These are phyloP conservation scores for Himalopsyche phryganea DNA, from an alignment of 1,140 invertebrate species.

Conservation along the genomic window DNA sequence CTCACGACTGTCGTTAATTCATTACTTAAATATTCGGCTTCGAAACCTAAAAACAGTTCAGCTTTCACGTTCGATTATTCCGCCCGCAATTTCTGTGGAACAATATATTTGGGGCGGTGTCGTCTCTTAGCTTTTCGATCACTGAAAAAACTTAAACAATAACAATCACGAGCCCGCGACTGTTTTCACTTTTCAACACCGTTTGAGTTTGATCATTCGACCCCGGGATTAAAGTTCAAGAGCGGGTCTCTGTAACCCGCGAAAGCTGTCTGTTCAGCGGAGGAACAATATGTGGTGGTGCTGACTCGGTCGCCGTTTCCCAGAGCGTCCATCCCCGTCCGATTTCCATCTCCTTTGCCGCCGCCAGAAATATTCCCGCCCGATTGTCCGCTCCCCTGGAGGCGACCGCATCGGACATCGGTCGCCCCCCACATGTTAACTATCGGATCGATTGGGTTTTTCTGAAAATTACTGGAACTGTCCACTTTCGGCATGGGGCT, in stretches of 20 bases:
- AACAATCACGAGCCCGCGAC: not conserved
- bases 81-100: not conserved
- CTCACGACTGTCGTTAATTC: too few species aligned
- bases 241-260: constrained; percentile 23
- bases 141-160: not conserved
- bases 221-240: constrained; percentile 20
- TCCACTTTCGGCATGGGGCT: constrained; percentile 31
- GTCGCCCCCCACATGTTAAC: constrained; percentile 25
- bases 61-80: not conserved
- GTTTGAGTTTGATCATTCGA: constrained; percentile 17
- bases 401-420: not conserved
- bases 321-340: constrained; percentile 20
- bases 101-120: too few species aligned
- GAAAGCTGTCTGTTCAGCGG: constrained; percentile 12
- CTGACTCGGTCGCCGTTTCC: constrained; percentile 26
- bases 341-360: constrained; percentile 22
- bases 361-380: not conserved
- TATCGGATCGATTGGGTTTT: constrained; percentile 1
- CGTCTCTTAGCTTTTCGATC: not conserved
- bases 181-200: not conserved
- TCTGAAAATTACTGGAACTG: constrained; percentile 22
- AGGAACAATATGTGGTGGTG: constrained; percentile 26
- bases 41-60: not conserved
- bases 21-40: too few species aligned
- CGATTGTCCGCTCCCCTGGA: not conserved